Percentiles rank a stretch among this genome's conserved stretches.
These are phyloP conservation scores for Pterocles burchelli DNA, from an alignment of 2,113 vertebrate genomes.

Conservation along the genomic window DNA sequence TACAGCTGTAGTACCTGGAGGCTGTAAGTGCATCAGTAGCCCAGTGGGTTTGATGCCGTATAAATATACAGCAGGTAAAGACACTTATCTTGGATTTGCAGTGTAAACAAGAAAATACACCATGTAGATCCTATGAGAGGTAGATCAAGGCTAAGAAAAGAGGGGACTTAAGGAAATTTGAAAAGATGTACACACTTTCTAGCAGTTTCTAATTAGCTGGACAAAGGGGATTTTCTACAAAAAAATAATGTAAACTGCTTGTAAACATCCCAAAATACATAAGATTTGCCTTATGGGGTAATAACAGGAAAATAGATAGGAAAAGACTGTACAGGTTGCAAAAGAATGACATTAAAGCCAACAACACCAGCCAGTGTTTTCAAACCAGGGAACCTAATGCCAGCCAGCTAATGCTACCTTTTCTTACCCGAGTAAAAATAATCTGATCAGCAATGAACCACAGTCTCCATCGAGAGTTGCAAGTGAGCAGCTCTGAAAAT, in stretches of 20 bases:
- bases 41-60: neutral
- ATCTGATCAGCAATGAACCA: neutral
- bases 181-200: neutral
- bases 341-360: neutral
- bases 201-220: neutral
- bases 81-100: constrained; percentile 28
- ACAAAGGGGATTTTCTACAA: neutral
- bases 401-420: neutral
- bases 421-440: neutral
- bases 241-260: neutral
- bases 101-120: neutral
- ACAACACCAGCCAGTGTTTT: neutral
- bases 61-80: constrained; percentile 2
- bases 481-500: neutral
- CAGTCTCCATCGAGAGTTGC: neutral
- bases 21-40: neutral
- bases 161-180: neutral
- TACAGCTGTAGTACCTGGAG: neutral
- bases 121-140: neutral
- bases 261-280: neutral
- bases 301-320: neutral
- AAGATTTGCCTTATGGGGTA: neutral
- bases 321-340: neutral
- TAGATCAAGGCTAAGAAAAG: neutral
- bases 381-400: neutral